A percentile compares a stretch with the other conserved stretches of the same genome.
These are phyloP conservation scores for Sander vitreus DNA, from an alignment of 2,113 vertebrate species.

Conservation along the genomic window DNA sequence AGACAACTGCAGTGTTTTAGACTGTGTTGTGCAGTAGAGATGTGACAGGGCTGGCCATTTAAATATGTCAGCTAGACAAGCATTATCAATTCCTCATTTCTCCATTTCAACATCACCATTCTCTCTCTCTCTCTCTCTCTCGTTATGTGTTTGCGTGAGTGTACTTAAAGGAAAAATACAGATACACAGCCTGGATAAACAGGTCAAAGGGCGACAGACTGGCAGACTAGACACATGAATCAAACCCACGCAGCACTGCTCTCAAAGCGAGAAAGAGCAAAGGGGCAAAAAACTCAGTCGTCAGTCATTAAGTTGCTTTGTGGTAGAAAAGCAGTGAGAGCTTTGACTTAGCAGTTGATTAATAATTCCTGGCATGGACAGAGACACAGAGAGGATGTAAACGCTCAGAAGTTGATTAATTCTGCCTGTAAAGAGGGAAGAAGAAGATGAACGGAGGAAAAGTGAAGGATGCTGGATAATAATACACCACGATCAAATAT, in stretches of 20 bases:
- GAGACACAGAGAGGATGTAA: not conserved
- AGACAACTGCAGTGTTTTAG: not conserved
- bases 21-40: not conserved
- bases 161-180: not conserved
- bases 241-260: constrained; percentile 14
- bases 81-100: constrained; percentile 36
- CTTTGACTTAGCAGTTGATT: constrained; percentile 10
- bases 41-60: not conserved
- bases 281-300: not conserved
- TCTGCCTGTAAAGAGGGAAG: not conserved
- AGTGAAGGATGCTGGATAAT: not conserved
- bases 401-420: constrained; percentile 35
- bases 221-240: constrained; percentile 58
- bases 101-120: constrained; percentile 14
- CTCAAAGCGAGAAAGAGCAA: constrained; percentile 17
- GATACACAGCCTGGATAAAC: constrained; percentile 19
- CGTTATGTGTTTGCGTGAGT: not conserved
- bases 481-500: not conserved
- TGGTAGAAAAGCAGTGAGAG: constrained; percentile 21
- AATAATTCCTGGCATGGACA: constrained; percentile 8
- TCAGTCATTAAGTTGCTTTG: constrained; percentile 42
- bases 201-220: constrained; percentile 34
- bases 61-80: not conserved
- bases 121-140: not conserved
- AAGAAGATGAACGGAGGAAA: not conserved